A percentile compares a stretch with the other conserved stretches of the same genome.
Conservation (phyloP, 2,797 vertebrate species). For the Semaprochilodus insignis region DNA sequence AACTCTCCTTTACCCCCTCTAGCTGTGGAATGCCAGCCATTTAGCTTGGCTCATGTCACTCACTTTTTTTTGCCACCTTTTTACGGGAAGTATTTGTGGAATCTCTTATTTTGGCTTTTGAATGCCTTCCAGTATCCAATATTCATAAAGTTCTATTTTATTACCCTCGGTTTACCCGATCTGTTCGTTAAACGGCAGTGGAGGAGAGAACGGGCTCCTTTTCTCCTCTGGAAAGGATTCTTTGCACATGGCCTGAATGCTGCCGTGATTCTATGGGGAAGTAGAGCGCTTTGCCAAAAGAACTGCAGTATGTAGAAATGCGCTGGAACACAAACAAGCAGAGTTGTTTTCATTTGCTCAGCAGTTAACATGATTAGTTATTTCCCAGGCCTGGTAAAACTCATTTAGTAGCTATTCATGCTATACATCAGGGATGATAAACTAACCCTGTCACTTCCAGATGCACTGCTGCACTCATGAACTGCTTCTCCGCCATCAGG, state of each 20-base stretch:
- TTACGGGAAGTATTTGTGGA: conserved; percentile 40
- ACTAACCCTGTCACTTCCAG: conserved; percentile 60
- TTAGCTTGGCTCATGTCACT: conserved; percentile 58
- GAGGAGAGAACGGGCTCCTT: conserved; percentile 50
- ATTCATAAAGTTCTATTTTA: conserved; percentile 48
- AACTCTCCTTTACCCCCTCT: conserved; percentile 18
- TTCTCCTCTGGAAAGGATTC: conserved; percentile 24
- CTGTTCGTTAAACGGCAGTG: conserved; percentile 60
- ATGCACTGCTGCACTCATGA: conserved; percentile 56
- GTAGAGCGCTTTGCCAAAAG: conserved; percentile 57
- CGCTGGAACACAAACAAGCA: conserved; percentile 61
- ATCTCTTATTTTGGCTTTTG: conserved; percentile 59
- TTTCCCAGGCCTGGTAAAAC: conserved; percentile 65
- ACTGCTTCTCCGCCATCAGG: conserved; percentile 58
- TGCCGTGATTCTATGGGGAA: conserved; percentile 42
- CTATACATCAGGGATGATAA: conserved; percentile 62
- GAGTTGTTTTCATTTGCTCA: conserved; percentile 48
- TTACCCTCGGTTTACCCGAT: conserved; percentile 45
- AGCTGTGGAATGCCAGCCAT: conserved; percentile 61
- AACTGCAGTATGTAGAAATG: conserved; percentile 57
- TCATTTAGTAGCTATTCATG: conserved; percentile 56
- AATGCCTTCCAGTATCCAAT: conserved; percentile 62
- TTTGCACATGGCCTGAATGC: conserved; percentile 34
- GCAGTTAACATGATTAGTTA: conserved; percentile 64
- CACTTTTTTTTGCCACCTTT: conserved; percentile 10